These are phyloP conservation scores for Zeugodacus cucurbitae DNA, from an alignment of 1,140 invertebrate genomes.

Conservation along the genomic window DNA sequence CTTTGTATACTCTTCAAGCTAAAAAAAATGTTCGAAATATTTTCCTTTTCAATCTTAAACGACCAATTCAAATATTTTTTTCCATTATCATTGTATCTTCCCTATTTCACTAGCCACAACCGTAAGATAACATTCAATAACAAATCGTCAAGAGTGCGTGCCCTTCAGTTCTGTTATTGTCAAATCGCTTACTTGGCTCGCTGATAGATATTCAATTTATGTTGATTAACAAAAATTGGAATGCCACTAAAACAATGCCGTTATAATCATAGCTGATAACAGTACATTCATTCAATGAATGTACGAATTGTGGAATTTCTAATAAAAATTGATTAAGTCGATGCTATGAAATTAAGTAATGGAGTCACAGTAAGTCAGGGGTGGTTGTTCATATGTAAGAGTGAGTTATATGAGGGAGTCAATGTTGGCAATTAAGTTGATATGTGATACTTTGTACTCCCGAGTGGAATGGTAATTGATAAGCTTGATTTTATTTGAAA, in stretches of 20 bases:
- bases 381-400: neutral
- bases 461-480: neutral
- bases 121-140: too few species aligned
- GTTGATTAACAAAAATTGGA: neutral
- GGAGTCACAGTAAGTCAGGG: neutral
- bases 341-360: neutral
- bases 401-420: neutral
- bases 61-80: too few species aligned
- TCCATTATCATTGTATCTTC: too few species aligned
- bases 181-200: neutral
- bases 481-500: too few species aligned
- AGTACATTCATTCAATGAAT: neutral
- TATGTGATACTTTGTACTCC: too few species aligned
- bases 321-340: neutral
- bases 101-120: too few species aligned
- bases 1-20: too few species aligned
- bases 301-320: neutral
- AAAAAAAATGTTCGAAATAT: too few species aligned
- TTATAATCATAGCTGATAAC: neutral
- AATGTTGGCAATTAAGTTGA: neutral
- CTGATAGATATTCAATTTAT: neutral
- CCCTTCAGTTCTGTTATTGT: neutral
- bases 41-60: too few species aligned
- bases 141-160: too few species aligned
- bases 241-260: neutral